Conservation (phyloP, 2,888 invertebrate genomes). For the Anodontia alba region DNA sequence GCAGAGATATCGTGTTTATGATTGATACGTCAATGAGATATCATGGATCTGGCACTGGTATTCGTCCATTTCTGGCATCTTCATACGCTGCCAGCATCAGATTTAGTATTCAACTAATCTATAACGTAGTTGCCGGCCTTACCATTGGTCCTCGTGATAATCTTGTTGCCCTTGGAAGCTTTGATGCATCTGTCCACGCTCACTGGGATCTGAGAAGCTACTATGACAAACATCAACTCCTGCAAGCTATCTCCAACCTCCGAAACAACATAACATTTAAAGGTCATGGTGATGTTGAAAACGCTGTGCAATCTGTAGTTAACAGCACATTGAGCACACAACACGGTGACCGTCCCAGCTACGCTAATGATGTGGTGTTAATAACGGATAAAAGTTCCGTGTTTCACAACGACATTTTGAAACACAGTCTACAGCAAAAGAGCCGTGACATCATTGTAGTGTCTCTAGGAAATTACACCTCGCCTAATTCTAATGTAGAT, state of each 20-base stretch:
- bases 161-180: not conserved
- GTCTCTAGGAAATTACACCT: not conserved
- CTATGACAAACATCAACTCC: not conserved
- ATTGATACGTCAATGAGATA: not conserved
- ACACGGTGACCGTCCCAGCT: not conserved
- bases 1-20: slow-evolving; percentile 15
- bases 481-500: not conserved
- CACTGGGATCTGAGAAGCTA: not conserved
- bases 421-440: not conserved
- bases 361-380: not conserved
- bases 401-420: not conserved
- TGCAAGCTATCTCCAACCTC: not conserved
- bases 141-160: not conserved
- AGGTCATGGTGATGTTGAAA: not conserved
- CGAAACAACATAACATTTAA: not conserved
- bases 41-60: not conserved
- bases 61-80: not conserved
- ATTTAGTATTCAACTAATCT: not conserved
- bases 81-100: not conserved
- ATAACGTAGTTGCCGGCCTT: not conserved
- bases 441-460: not conserved
- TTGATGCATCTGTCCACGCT: not conserved
- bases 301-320: not conserved
- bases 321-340: not conserved
- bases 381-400: not conserved